Evolutionary conservation across 2,888 invertebrate species (phyloP).

Genomic region (Brachylomia viminalis): DNA sequence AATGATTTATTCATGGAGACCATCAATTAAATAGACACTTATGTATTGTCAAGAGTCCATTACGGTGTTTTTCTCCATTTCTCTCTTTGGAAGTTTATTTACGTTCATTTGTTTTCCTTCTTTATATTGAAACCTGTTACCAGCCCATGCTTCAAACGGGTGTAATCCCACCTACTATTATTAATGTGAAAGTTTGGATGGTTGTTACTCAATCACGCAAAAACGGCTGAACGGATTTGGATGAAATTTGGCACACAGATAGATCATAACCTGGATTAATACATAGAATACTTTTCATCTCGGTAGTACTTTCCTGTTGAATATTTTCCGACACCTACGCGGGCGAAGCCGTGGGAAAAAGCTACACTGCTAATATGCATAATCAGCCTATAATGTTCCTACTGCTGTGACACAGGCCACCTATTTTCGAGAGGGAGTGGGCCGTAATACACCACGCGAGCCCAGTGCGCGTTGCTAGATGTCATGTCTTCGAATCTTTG

Average conservation of each 20-base stretch:
- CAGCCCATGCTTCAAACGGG: neutral
- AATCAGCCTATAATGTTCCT: too few species aligned
- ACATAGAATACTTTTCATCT: neutral
- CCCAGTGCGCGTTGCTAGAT: too few species aligned
- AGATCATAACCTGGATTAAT: neutral
- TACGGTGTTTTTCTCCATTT: conserved; percentile 11
- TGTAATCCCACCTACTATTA: neutral
- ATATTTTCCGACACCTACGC: too few species aligned
- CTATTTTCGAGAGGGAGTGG: too few species aligned
- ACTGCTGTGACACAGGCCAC: too few species aligned
- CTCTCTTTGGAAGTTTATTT: conserved; percentile 8
- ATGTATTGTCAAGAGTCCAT: conserved; percentile 30
- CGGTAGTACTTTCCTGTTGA: too few species aligned
- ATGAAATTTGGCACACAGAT: neutral
- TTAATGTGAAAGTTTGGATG: neutral
- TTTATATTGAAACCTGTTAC: neutral
- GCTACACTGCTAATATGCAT: too few species aligned
- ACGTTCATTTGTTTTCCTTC: conserved; percentile 17
- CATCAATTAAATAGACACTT: conserved; percentile 43
- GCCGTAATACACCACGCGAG: too few species aligned
- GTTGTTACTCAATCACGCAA: neutral
- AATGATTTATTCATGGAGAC: conserved; percentile 50
- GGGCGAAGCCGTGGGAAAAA: too few species aligned
- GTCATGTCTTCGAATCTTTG: too few species aligned
- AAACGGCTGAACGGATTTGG: neutral